These are phyloP conservation scores for Meloidogyne hapla DNA, from an alignment of 1,140 invertebrate species.

Conservation along the genomic window DNA sequence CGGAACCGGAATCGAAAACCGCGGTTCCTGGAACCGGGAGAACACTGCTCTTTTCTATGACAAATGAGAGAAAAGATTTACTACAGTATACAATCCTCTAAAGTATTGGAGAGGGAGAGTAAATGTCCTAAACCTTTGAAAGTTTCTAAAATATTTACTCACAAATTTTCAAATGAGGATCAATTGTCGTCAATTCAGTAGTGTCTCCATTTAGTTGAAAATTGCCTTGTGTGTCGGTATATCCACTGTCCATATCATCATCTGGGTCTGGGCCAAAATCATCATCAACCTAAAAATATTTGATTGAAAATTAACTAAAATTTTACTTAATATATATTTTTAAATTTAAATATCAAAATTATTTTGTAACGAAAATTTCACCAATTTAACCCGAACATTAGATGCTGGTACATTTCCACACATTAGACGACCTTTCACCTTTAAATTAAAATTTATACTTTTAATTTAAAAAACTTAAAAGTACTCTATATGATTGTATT, in stretches of 20 bases:
- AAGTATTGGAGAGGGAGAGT: too few species aligned
- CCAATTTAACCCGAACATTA: constrained; percentile 61
- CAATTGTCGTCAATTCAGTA: constrained; percentile 61
- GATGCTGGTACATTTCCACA: constrained; percentile 57
- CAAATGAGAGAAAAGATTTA: too few species aligned
- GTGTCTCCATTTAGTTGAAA: constrained; percentile 57
- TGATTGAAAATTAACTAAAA: background rate
- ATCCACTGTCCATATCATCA: constrained; percentile 56
- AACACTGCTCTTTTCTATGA: too few species aligned
- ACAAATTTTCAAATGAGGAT: constrained; percentile 62
- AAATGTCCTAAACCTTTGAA: too few species aligned
- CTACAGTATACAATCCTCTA: too few species aligned
- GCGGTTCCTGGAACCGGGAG: too few species aligned
- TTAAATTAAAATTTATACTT: constrained; percentile 30
- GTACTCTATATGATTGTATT: constrained; percentile 56
- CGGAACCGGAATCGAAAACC: too few species aligned
- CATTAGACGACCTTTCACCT: constrained; percentile 54
- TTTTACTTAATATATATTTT: background rate
- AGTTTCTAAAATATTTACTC: background rate
- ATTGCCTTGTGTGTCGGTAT: constrained; percentile 52
- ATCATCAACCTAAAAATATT: constrained; percentile 19
- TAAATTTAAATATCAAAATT: background rate
- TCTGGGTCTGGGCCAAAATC: constrained; percentile 58
- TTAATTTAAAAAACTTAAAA: background rate
- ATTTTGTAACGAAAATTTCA: too few species aligned